phyloP scores from a whole-genome alignment of 2,797 vertebrate genomes.

The Molossus molossus region DNA sequence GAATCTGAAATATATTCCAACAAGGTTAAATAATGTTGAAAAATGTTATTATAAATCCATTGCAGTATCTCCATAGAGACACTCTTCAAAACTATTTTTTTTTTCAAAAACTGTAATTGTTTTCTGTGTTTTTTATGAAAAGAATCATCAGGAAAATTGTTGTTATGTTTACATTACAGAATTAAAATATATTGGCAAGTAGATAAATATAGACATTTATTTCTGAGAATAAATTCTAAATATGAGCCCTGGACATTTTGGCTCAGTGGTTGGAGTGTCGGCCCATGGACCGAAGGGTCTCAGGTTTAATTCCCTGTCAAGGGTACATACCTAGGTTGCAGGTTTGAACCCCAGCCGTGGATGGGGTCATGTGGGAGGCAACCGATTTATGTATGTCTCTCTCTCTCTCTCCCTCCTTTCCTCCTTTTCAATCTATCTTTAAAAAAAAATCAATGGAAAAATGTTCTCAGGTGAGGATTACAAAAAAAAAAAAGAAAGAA shows the following conservation, averaged over 20 bases:
- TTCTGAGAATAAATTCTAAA: conserved; percentile 48
- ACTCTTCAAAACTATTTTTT: background rate
- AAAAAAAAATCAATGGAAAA: too few species aligned
- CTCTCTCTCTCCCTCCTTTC: too few species aligned
- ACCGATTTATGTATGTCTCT: too few species aligned
- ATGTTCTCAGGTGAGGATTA: too few species aligned
- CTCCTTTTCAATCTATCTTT: too few species aligned
- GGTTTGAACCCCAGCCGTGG: too few species aligned
- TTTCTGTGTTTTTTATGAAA: background rate
- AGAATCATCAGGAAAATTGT: background rate
- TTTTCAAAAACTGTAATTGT: background rate
- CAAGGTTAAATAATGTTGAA: background rate
- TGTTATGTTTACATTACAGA: background rate
- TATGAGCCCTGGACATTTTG: background rate
- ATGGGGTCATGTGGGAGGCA: too few species aligned
- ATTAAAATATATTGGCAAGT: background rate
- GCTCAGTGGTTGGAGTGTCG: too few species aligned
- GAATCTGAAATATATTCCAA: conserved; percentile 11
- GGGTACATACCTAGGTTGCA: too few species aligned
- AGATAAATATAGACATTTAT: background rate
- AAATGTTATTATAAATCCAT: conserved; percentile 7
- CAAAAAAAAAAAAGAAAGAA: background rate
- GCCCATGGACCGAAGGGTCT: too few species aligned
- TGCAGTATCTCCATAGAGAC: background rate
- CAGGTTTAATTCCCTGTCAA: too few species aligned